Evolutionary conservation across 2,797 vertebrate species (phyloP).

Genomic region (Emys orbicularis): DNA sequence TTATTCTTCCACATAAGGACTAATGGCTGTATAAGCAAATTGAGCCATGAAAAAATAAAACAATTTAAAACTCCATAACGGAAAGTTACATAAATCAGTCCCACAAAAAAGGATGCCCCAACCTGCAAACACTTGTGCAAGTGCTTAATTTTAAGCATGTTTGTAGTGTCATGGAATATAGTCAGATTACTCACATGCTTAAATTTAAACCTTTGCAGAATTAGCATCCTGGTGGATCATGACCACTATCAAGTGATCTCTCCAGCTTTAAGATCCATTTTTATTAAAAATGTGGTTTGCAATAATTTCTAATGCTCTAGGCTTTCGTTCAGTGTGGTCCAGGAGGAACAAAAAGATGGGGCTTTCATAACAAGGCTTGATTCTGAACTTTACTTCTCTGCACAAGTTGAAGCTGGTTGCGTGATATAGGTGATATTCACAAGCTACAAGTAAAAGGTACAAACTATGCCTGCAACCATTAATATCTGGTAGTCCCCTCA

Average conservation of each 20-base stretch:
- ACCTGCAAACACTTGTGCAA: not conserved
- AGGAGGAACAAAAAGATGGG: not conserved
- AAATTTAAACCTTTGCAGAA: not conserved
- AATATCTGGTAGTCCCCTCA: conserved; percentile 1
- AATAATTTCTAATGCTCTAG: not conserved
- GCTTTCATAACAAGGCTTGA: not conserved
- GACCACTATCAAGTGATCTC: not conserved
- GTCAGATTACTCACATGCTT: not conserved
- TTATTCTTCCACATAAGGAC: not conserved
- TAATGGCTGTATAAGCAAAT: not conserved
- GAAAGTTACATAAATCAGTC: not conserved
- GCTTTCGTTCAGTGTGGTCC: not conserved
- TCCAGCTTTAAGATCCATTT: not conserved
- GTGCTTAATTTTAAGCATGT: not conserved
- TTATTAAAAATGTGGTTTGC: not conserved
- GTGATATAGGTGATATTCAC: not conserved
- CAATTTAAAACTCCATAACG: not conserved
- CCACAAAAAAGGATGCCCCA: not conserved
- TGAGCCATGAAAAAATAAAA: not conserved
- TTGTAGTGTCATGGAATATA: not conserved
- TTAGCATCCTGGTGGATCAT: not conserved
- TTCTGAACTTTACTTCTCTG: not conserved
- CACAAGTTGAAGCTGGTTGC: not conserved
- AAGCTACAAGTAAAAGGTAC: not conserved
- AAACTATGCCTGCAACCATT: not conserved